These are phyloP conservation scores for Spatula versicolor DNA, from an alignment of 2,797 vertebrate genomes.

Conservation along the genomic window DNA sequence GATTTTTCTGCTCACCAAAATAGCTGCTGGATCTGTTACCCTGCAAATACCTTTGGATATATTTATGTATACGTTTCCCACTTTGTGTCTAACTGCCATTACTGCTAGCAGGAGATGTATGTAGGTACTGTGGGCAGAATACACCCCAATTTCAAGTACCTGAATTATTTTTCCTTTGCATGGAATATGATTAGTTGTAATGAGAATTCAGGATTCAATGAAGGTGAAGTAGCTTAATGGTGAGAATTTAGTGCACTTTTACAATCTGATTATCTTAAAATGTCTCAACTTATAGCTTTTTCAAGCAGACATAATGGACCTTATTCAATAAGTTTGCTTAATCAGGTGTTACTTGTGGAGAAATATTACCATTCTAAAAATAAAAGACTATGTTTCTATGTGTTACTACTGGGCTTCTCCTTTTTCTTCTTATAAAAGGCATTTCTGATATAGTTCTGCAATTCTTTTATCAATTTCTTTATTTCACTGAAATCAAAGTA, in stretches of 20 bases:
- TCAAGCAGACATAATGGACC: constrained; percentile 55
- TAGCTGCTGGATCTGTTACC: neutral
- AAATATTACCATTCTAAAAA: constrained; percentile 58
- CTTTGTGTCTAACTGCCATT: neutral
- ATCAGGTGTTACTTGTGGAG: constrained; percentile 44
- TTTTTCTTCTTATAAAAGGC: neutral
- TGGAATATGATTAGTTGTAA: constrained; percentile 58
- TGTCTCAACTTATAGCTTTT: constrained; percentile 57
- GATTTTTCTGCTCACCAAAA: neutral
- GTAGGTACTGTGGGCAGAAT: neutral
- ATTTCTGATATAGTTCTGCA: neutral
- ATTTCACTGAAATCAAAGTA: constrained; percentile 2
- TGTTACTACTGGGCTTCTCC: neutral
- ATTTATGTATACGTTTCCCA: neutral
- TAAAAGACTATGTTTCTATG: neutral
- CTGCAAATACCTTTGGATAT: neutral
- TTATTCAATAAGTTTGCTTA: constrained; percentile 73
- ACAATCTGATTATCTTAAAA: constrained; percentile 70
- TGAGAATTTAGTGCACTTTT: constrained; percentile 59
- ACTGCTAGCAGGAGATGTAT: neutral
- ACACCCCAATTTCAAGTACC: neutral
- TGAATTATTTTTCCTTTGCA: constrained; percentile 64
- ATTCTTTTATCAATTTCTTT: neutral
- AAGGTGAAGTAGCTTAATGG: constrained; percentile 48
- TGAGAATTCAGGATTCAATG: constrained; percentile 62